Evolutionary conservation across 92 coral and sea anemone genomes (phyloP), one percentile per base, ranked within the genome.

Genomic region (Palythoa grandis): DNA sequence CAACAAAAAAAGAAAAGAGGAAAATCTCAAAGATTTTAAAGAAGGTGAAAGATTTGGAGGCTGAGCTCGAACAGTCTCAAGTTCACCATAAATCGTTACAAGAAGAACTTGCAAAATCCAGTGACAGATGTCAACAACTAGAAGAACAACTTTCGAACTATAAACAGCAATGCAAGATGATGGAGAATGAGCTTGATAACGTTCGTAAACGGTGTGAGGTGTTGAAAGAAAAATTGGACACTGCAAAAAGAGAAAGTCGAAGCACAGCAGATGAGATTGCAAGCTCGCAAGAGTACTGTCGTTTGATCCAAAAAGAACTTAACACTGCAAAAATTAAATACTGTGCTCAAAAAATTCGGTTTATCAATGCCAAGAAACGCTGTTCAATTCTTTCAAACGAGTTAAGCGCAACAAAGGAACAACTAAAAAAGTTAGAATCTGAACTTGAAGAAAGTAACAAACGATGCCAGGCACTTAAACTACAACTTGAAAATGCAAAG

Each of bases 261-360:
- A 89, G 83, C 56, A 75, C 90, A 5, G 56, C 86, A 40, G 93
- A 85, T 20, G 92, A 92, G 25, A 29, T 82, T 3, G 91, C 92
- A 69, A 91, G 92, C 40, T 87, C 98, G 22, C 88, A 94, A 73
- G 98, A 96, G 52, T 91, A 96, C 82, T 90, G 95, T 73, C 92
- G 93, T 40, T 92, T 94, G 40, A 83, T 96, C 50, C 98, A 96
- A 73, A 92, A 96, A 83, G 98, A 96, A 67, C 86, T 96, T 7
- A 96, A 96, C 89, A 88, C 92, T 22, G 92, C 98, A 39, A 94
- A 95, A 56, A 93, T 96, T 79, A 96, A 94, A 77, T 96, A 89
- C 38, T 96, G 98, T 54, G 93, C 98, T 2, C 98, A 96, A 78
- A 96, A 95, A 87, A 95, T 96, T 11, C 95, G 93, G 79, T 95